Evolutionary conservation across 2,888 invertebrate genomes (phyloP), one percentile per base, ranked within the genome.

Genomic region (Macropis europaea): DNA sequence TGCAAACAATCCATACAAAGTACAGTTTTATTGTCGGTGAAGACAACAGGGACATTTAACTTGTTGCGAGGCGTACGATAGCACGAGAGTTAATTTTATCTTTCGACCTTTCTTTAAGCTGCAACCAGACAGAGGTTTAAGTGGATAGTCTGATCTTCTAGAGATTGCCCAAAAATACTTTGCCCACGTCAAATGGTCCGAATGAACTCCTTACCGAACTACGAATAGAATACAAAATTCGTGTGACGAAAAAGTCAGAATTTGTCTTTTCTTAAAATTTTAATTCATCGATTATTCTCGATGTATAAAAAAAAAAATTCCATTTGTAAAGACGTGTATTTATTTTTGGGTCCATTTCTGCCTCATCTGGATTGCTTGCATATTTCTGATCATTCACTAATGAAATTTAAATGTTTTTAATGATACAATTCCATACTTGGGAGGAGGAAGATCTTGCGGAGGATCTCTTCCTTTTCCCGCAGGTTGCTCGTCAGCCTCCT

Each of bases 381-480:
- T n/a, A n/a, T n/a, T n/a, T n/a, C n/a, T n/a, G n/a, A n/a, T n/a
- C n/a, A n/a, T n/a, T n/a, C n/a, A n/a, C n/a, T n/a, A n/a, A n/a
- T n/a, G n/a, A n/a, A n/a, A n/a, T n/a, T n/a, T n/a, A n/a, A n/a
- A 17, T 22, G 13, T 22, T 38, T 24, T 42, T 28, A n/a, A n/a
- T 57, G 32, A 72, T 48, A 30, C 43, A 54, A 17, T 34, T 57
- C 30, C 22, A 7, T 68, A 95, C 95, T 91, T 90, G 5, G 95
- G 95, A 6, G 89, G 86, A 0, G 93, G 92, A 50, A 95, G 89
- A 2, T 92, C 90, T 80, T 92, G 91, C 0, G 95, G 95, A 2
- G 92, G 91, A 60, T 92, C 90, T 69, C 95, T 91, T 17, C 94
- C 95, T 9, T 92, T 82, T 4, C 95, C 95, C 0, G 91, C 95